These are phyloP conservation scores for Carcharodon carcharias DNA, from an alignment of 2,797 vertebrate genomes.

Conservation along the genomic window DNA sequence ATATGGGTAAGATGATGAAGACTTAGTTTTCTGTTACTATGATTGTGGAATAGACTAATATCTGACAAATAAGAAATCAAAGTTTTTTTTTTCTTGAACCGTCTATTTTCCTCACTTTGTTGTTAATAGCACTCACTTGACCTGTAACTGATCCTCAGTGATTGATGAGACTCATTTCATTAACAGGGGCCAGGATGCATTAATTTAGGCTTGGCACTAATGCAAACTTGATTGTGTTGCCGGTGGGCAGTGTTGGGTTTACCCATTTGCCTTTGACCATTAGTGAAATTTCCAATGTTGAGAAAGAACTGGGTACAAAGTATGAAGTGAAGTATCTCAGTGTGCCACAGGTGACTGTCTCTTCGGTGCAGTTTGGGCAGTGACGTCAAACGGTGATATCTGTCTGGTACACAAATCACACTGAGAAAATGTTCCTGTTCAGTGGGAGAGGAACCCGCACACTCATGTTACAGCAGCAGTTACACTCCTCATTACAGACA, in stretches of 20 bases:
- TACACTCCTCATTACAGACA: neutral
- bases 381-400: neutral
- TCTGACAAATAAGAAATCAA: neutral
- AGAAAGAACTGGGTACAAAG: neutral
- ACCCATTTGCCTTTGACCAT: neutral
- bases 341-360: too few species aligned
- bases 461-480: neutral
- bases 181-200: neutral
- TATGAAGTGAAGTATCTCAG: neutral
- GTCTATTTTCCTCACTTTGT: neutral
- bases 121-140: neutral
- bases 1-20: slow-evolving; percentile 43
- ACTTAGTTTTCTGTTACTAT: neutral
- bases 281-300: neutral
- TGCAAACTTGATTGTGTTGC: neutral
- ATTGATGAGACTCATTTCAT: neutral
- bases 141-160: neutral
- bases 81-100: neutral
- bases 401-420: neutral
- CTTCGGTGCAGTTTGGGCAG: neutral
- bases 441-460: neutral
- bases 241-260: neutral
- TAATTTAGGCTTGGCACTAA: neutral
- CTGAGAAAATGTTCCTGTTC: neutral
- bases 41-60: neutral